Evolutionary conservation across 2,888 invertebrate species (phyloP), one percentile per base, ranked within the genome.

Genomic region (Choristoneura rosaceana): DNA sequence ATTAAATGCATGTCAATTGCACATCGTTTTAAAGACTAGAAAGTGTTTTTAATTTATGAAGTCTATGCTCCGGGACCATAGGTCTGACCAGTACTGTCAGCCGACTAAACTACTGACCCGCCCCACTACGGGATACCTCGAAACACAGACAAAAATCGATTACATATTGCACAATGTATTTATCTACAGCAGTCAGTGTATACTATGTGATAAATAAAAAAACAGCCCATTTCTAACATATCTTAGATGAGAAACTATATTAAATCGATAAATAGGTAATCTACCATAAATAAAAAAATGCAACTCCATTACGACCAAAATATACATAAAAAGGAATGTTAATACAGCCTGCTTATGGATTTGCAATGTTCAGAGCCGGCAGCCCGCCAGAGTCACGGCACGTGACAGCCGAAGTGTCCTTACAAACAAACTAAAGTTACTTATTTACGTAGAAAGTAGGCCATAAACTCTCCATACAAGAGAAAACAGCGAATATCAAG

Each of bases 171-270:
- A 87, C 85, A 84, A 79, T 81, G 64, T 71, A 80, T 80, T 76
- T 75, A 78, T 81, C 83, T 84, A 83, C 82, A 82, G 87, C 87
- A 84, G 79, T 84, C 82, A 75, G 85, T 86, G 85, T 78, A 76
- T 79, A 79, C 81, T 73, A 64, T 73, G 73, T 69, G 63, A 73
- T 79, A 78, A 78, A 80, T 81, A 79, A 81, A 84, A 87, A 88
- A 90, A 89, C 91, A 92, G 91, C 90, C 90, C 90, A 87, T 87
- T 79, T 84, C 91, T 90, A 90, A 84, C 80, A 85, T 82, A 81
- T 87, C 89, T 89, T 71, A 71, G 71, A 90, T 87, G 83, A 73
- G 78, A 83, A 86, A 81, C 82, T 87, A 83, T 84, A 81, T 73
- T 77, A 77, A 77, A 73, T 80, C 78, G 75, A 73, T 76, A 82